A percentile compares a stretch with the other conserved stretches of the same genome.
Conservation (phyloP, 2,113 vertebrate species). For the Dromas ardeola region DNA sequence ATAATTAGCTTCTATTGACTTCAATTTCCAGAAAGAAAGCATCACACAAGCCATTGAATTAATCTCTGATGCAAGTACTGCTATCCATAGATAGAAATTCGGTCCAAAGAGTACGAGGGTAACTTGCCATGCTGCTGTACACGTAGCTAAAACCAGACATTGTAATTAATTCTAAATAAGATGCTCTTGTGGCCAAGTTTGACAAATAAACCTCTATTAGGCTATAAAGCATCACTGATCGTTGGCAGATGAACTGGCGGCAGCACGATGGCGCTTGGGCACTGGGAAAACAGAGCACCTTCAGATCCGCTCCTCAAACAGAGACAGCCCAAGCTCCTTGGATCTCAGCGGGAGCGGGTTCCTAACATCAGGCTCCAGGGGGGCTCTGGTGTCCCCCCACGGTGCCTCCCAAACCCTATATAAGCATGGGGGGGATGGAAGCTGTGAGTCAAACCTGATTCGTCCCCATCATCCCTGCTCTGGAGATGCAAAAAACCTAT, state of each 20-base stretch:
- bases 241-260: neutral
- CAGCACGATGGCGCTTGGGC: neutral
- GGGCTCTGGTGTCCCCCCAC: neutral
- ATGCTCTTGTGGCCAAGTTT: neutral
- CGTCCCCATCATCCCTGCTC: neutral
- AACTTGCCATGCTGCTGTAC: neutral
- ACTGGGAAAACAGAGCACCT: neutral
- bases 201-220: constrained; percentile 10
- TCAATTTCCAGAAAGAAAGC: neutral
- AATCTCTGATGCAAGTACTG: neutral
- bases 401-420: neutral
- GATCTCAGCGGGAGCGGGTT: neutral
- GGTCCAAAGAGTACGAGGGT: neutral
- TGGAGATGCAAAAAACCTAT: neutral
- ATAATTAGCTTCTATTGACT: constrained; percentile 1
- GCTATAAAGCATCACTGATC: neutral
- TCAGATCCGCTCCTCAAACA: neutral
- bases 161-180: neutral
- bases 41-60: neutral
- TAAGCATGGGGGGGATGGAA: neutral
- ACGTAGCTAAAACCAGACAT: neutral
- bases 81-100: neutral
- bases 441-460: neutral
- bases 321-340: rapidly evolving
- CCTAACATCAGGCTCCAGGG: neutral